phyloP scores from a whole-genome alignment of 2,113 vertebrate genomes.

The Chitala chitala region DNA sequence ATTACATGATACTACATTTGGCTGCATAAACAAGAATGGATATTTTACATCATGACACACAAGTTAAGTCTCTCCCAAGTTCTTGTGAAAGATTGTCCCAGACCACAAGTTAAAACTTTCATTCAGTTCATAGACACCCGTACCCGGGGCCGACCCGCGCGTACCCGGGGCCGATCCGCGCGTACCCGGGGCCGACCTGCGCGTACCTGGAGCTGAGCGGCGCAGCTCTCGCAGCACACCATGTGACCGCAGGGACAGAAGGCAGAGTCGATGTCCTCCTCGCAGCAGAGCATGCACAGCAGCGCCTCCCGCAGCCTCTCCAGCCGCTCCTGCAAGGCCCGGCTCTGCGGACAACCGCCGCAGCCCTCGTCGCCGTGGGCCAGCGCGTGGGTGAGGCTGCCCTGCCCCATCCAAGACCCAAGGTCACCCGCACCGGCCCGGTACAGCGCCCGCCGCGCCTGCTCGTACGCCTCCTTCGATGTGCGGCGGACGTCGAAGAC shows the following conservation, averaged over 20 bases:
- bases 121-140: no score
- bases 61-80: no score
- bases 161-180: no score
- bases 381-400: conserved; percentile 65
- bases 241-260: conserved; percentile 98
- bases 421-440: conserved; percentile 86
- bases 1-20: no score
- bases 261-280: conserved; percentile 87
- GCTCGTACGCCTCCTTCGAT: conserved; percentile 95
- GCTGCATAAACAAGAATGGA: no score
- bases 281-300: conserved; percentile 92
- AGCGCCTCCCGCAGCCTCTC: conserved; percentile 87
- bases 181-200: no score
- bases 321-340: conserved; percentile 81
- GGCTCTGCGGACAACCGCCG: conserved; percentile 79
- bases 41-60: no score
- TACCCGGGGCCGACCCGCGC: no score
- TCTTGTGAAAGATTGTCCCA: no score
- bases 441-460: conserved; percentile 86
- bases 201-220: conserved; percentile 85
- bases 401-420: conserved; percentile 60
- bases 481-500: conserved; percentile 96
- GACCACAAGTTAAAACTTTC: no score
- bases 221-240: conserved; percentile 90
- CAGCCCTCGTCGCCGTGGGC: conserved; percentile 74